Conservation (phyloP, 2,113 vertebrate species). For the Xyrauchen texanus region DNA sequence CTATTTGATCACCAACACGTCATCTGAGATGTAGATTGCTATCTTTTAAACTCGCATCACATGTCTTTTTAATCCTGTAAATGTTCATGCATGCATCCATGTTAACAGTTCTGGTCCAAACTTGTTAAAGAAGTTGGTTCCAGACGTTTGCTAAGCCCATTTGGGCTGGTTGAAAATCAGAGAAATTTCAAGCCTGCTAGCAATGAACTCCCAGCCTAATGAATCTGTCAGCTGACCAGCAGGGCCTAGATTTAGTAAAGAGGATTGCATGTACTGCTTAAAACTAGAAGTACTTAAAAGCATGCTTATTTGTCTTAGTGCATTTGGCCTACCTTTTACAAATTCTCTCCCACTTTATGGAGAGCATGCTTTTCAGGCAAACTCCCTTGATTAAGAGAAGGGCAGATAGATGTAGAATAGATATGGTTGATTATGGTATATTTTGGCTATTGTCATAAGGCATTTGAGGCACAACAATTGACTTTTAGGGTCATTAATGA, state of each 20-base stretch:
- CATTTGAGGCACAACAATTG: background rate
- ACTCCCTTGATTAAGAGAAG: background rate
- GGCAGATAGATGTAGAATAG: too few species aligned
- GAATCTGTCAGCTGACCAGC: slow-evolving; percentile 39
- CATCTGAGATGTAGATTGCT: too few species aligned
- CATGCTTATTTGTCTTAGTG: background rate
- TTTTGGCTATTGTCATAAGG: background rate
- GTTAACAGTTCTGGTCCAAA: background rate
- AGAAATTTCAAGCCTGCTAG: background rate
- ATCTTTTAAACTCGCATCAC: background rate
- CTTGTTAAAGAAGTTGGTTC: background rate
- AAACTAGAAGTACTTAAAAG: background rate
- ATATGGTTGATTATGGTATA: too few species aligned
- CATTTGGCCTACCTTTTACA: background rate
- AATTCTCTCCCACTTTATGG: background rate
- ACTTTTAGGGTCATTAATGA: background rate
- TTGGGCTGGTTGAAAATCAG: background rate
- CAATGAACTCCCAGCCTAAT: background rate
- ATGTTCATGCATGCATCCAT: background rate
- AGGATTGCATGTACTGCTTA: background rate
- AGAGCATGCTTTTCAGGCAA: background rate
- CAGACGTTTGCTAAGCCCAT: background rate
- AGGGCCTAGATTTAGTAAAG: slow-evolving; percentile 22
- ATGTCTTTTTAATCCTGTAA: background rate
- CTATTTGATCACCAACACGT: background rate